phyloP scores from a whole-genome alignment of 2,113 vertebrate species.

The Syngnathoides biaculeatus region DNA sequence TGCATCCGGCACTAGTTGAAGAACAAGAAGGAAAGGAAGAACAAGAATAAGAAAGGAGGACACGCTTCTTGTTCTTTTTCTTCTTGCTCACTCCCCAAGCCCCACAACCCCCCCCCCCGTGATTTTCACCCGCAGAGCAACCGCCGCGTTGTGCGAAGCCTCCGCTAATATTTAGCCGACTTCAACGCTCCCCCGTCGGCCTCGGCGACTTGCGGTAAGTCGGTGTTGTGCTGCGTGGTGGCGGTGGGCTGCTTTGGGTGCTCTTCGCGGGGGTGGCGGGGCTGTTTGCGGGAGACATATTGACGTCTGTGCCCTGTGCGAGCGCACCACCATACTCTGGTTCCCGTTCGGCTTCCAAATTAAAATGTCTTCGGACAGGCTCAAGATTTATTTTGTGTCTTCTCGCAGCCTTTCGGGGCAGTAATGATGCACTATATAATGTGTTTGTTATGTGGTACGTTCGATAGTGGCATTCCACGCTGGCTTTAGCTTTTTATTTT shows the following conservation, averaged over 20 bases:
- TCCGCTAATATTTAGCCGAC: constrained; percentile 2
- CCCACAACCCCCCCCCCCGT: background rate
- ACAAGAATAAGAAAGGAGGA: constrained; percentile 30
- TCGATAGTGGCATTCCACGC: background rate
- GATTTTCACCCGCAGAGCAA: constrained; percentile 32
- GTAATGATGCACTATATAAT: rapidly evolving
- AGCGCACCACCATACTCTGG: background rate
- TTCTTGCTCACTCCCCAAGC: background rate
- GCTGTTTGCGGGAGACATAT: constrained; percentile 60
- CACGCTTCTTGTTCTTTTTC: constrained; percentile 48
- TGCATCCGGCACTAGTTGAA: constrained; percentile 26
- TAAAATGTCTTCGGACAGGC: background rate
- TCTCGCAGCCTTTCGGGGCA: background rate
- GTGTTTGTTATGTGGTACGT: background rate
- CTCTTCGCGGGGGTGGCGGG: constrained; percentile 52
- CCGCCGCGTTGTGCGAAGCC: constrained; percentile 24
- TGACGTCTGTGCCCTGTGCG: constrained; percentile 2
- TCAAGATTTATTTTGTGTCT: background rate
- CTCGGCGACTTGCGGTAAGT: constrained; percentile 47
- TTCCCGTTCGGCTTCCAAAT: constrained; percentile 22
- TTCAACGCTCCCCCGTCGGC: constrained; percentile 30
- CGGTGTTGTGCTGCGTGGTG: constrained; percentile 37
- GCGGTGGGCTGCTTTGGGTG: constrained; percentile 53
- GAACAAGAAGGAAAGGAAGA: constrained; percentile 35
- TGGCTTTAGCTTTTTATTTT: background rate